Evolutionary conservation across 2,113 vertebrate genomes (phyloP).

Genomic region (Sylvia atricapilla): DNA sequence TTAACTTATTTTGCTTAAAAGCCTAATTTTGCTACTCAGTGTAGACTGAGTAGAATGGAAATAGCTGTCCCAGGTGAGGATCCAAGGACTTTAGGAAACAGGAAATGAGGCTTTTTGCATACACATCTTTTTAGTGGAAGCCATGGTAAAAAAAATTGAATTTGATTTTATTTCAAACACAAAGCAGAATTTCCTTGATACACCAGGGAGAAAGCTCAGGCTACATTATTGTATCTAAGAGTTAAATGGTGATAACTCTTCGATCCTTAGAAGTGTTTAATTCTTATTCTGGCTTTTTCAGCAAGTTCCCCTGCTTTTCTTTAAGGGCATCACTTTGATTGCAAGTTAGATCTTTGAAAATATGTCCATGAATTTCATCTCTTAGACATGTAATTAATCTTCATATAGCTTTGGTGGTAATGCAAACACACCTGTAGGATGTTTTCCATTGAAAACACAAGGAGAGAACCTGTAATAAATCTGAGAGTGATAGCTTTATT

Average conservation of each 20-base stretch:
- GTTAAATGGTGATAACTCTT: not conserved
- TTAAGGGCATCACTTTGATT: conserved; percentile 28
- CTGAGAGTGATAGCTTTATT: conserved; percentile 69
- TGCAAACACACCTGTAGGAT: conserved; percentile 76
- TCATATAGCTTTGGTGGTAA: conserved; percentile 64
- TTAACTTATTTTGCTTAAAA: not conserved
- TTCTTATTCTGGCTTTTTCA: not conserved
- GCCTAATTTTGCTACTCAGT: not conserved
- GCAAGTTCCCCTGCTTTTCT: not conserved
- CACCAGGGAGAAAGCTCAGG: not conserved
- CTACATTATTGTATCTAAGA: not conserved
- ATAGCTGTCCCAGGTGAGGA: not conserved
- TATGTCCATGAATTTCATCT: conserved; percentile 61
- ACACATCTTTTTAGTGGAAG: not conserved
- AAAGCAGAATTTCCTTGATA: not conserved
- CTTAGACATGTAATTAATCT: conserved; percentile 71
- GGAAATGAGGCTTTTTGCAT: not conserved
- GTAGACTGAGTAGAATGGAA: not conserved
- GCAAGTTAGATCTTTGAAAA: conserved; percentile 67
- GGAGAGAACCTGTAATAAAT: conserved; percentile 69
- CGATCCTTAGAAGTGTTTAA: not conserved
- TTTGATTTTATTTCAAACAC: not conserved
- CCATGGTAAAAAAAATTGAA: not conserved
- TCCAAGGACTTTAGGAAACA: not conserved
- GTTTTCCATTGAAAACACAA: conserved; percentile 67